Evolutionary conservation across 2,888 invertebrate species (phyloP).

Genomic region (Noctuana brunneofusca): DNA sequence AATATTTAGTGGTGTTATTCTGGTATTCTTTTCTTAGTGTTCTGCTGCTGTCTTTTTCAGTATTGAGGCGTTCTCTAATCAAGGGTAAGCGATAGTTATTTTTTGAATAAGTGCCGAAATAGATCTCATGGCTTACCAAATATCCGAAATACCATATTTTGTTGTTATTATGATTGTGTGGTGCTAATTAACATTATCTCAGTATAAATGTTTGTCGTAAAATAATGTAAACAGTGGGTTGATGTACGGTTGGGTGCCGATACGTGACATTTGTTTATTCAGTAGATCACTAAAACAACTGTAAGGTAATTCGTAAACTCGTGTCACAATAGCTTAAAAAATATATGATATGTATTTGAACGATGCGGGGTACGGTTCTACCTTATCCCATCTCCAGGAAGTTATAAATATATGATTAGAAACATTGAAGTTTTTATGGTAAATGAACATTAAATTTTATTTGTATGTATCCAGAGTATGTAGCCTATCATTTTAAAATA

Average conservation of each 20-base stretch:
- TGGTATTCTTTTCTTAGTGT: constrained; percentile 45
- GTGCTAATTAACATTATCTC: not conserved
- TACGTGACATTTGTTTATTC: not conserved
- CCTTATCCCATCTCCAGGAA: no score
- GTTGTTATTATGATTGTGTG: not conserved
- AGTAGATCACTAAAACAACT: not conserved
- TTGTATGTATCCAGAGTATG: no score
- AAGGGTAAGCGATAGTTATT: constrained; percentile 35
- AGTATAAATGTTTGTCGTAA: constrained; percentile 34
- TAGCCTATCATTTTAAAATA: no score
- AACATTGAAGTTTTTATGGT: no score
- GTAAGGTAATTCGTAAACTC: not conserved
- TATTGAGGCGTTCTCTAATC: constrained; percentile 3
- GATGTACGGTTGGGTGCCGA: not conserved
- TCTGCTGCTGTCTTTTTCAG: constrained; percentile 29
- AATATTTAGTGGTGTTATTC: constrained; percentile 45
- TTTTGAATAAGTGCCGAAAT: constrained; percentile 51
- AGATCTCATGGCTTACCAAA: constrained; percentile 56
- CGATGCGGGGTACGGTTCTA: no score
- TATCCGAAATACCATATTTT: constrained; percentile 44
- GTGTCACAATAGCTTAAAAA: not conserved
- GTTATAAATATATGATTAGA: no score
- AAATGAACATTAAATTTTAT: no score
- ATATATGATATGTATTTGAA: no score
- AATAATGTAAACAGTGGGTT: not conserved